Conservation (phyloP, 2,113 vertebrate genomes). For the Anarhynchus alexandrinus region DNA sequence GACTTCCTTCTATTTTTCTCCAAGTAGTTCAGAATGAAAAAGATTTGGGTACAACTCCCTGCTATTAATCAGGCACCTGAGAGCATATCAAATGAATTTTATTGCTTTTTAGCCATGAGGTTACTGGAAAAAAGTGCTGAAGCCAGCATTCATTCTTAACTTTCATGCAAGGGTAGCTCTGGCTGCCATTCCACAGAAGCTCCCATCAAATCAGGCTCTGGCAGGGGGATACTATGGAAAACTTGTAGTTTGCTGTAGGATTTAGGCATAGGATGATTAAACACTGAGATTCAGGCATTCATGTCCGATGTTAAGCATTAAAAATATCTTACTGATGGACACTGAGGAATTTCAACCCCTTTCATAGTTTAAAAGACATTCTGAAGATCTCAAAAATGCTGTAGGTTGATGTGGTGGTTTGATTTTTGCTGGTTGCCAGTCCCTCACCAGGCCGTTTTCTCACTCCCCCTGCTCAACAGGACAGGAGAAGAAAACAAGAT, state of each 20-base stretch:
- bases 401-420: neutral
- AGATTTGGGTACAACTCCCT: neutral
- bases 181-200: neutral
- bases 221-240: neutral
- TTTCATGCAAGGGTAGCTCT: neutral
- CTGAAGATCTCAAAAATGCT: neutral
- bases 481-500: neutral
- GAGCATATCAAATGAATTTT: neutral
- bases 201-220: neutral
- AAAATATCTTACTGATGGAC: neutral
- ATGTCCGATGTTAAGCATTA: neutral
- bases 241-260: neutral
- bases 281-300: neutral
- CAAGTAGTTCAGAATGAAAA: neutral
- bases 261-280: neutral
- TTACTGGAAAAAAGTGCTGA: neutral
- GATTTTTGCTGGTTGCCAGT: neutral
- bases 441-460: neutral
- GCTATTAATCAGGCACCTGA: neutral
- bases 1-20: neutral
- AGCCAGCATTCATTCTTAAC: neutral
- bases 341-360: neutral
- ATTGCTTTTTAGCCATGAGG: neutral
- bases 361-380: neutral
- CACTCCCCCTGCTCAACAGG: neutral